Evolutionary conservation across 2,113 vertebrate species (phyloP).

Genomic region (Apus apus): DNA sequence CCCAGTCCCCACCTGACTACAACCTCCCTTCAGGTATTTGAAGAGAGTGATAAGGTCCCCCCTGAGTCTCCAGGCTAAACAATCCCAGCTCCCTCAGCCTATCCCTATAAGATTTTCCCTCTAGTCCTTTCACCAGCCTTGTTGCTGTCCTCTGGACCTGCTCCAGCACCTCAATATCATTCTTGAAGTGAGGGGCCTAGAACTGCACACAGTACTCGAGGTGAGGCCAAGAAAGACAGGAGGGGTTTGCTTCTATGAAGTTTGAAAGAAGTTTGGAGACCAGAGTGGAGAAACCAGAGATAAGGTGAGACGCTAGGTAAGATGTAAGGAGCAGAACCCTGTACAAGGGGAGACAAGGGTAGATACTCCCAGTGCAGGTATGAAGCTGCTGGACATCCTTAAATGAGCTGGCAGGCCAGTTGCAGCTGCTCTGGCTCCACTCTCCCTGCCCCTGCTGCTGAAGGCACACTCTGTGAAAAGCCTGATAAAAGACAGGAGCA

Average conservation of each 20-base stretch:
- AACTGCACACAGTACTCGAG: too few species aligned
- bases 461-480: background rate
- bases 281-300: background rate
- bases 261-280: background rate
- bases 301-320: accelerated
- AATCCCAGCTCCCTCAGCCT: too few species aligned
- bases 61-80: too few species aligned
- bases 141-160: too few species aligned
- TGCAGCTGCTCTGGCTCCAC: background rate
- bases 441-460: background rate
- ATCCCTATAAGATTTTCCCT: too few species aligned
- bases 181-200: too few species aligned
- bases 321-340: background rate
- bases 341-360: background rate
- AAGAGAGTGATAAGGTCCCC: too few species aligned
- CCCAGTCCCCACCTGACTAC: too few species aligned
- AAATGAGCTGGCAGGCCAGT: background rate
- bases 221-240: background rate
- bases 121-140: too few species aligned
- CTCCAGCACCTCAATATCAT: too few species aligned
- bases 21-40: too few species aligned
- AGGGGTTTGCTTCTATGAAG: background rate
- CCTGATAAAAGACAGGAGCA: background rate
- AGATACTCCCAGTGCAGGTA: background rate
- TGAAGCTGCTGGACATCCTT: background rate